Conservation (phyloP, 35 echinoderm and acorn worm genomes). For the Eucidaris tribuloides region DNA sequence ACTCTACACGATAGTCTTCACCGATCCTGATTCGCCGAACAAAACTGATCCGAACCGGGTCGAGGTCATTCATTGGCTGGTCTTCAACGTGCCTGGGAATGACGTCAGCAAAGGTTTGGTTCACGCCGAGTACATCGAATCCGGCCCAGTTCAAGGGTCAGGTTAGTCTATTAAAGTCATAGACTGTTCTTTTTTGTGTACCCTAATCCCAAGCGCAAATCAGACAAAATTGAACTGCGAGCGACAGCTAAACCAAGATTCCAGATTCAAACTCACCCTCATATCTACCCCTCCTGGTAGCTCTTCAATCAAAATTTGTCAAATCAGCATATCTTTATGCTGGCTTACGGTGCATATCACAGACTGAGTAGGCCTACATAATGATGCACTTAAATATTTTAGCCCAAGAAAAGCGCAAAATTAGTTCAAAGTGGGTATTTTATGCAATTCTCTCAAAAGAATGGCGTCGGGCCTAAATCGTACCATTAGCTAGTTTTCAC, state of each 20-base stretch:
- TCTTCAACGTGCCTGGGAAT: slow-evolving; percentile 74
- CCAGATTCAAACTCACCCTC: not conserved
- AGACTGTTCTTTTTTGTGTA: not conserved
- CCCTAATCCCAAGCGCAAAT: not conserved
- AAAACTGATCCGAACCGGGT: slow-evolving; percentile 35
- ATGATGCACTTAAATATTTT: too few species aligned
- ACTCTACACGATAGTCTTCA: slow-evolving; percentile 56
- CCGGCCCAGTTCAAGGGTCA: slow-evolving; percentile 71
- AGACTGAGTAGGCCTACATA: too few species aligned
- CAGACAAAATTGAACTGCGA: not conserved
- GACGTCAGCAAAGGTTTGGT: slow-evolving; percentile 61
- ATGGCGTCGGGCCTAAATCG: too few species aligned
- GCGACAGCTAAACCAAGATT: not conserved
- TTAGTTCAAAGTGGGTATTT: too few species aligned
- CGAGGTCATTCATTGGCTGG: slow-evolving; percentile 85
- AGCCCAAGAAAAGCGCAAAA: too few species aligned
- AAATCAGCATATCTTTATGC: not conserved
- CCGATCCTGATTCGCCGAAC: slow-evolving; percentile 67
- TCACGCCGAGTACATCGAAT: slow-evolving; percentile 81
- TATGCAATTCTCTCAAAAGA: too few species aligned
- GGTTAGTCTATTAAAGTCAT: slow-evolving; percentile 22
- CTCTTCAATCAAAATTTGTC: not conserved
- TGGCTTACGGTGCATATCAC: too few species aligned
- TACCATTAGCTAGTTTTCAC: too few species aligned
- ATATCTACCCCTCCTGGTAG: not conserved